Evolutionary conservation across 2,888 invertebrate species (phyloP).

Genomic region (Glaucopsyche alexis): DNA sequence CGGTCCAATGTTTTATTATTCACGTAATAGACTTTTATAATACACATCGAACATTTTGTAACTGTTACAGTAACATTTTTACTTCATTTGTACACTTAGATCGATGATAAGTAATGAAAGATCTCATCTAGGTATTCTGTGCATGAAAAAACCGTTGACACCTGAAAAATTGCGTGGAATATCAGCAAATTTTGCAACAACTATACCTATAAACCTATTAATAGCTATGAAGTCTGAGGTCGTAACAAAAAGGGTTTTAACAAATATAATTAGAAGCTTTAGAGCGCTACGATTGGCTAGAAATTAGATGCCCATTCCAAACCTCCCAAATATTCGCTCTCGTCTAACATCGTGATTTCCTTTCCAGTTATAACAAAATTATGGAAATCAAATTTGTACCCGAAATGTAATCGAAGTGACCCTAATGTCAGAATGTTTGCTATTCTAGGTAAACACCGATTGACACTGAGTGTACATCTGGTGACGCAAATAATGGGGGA

Average conservation of each 20-base stretch:
- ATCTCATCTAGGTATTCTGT: too few relatives aligned
- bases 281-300: background rate
- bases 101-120: too few relatives aligned
- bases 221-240: too few relatives aligned
- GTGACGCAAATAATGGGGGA: conserved; percentile 75
- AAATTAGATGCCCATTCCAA: background rate
- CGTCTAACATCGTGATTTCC: conserved; percentile 34
- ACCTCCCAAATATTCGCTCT: background rate
- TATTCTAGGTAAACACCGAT: conserved; percentile 78
- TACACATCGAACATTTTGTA: conserved; percentile 15
- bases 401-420: conserved; percentile 65
- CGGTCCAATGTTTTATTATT: conserved; percentile 19
- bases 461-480: conserved; percentile 78
- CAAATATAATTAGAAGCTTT: background rate
- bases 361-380: conserved; percentile 52
- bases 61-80: background rate
- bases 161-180: too few relatives aligned
- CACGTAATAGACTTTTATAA: background rate
- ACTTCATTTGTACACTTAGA: background rate
- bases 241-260: too few relatives aligned
- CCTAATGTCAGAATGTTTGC: conserved; percentile 68
- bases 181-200: too few relatives aligned
- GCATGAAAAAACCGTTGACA: too few relatives aligned
- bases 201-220: too few relatives aligned
- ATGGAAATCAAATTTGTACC: conserved; percentile 68